Evolutionary conservation across 2,113 vertebrate species (phyloP).

Genomic region (Glaucidium brasilianum): DNA sequence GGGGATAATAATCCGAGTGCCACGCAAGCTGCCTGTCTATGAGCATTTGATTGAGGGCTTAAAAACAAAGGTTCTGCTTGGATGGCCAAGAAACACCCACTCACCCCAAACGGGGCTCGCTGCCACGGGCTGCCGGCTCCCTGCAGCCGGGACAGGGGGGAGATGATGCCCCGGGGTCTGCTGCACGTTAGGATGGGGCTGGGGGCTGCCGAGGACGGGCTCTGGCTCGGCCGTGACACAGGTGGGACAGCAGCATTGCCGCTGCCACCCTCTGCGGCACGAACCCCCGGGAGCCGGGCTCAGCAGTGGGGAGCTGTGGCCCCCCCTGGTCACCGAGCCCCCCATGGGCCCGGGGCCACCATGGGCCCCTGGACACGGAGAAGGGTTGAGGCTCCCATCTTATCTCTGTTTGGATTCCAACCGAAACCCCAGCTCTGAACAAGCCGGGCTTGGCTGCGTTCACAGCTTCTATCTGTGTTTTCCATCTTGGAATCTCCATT

Average conservation of each 20-base stretch:
- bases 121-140: not conserved
- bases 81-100: not conserved
- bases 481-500: not conserved
- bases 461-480: not conserved
- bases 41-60: not conserved
- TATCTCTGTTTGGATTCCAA: not conserved
- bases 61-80: not conserved
- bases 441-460: not conserved
- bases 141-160: not conserved
- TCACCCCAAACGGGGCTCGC: not conserved
- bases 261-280: not conserved
- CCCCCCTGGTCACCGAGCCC: not conserved
- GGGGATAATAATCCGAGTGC: not conserved
- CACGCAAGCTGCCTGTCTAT: not conserved
- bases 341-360: not conserved
- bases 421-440: rapidly evolving
- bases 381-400: not conserved
- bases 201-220: rapidly evolving
- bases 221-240: rapidly evolving
- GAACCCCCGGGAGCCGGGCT: not conserved
- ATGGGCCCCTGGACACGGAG: not conserved
- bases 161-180: rapidly evolving
- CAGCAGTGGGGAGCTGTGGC: not conserved
- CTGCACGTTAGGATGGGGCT: rapidly evolving
- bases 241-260: rapidly evolving